Percentiles rank a stretch among this genome's conserved stretches.
Conservation (phyloP, 2,888 invertebrate genomes). For the Netelia fuscicornis region DNA sequence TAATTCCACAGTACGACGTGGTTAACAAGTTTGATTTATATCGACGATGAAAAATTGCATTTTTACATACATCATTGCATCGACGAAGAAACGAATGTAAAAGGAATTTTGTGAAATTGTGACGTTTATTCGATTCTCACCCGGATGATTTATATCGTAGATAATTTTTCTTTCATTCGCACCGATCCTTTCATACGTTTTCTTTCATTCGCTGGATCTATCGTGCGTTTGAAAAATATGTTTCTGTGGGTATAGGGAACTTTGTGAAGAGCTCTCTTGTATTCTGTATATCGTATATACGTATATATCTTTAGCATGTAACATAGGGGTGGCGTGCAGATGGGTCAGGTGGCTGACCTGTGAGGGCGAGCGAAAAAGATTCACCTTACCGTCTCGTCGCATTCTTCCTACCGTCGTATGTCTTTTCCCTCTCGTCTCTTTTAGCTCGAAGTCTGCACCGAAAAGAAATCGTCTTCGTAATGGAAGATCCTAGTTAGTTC, state of each 20-base stretch:
- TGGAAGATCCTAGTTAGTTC: conserved; percentile 24
- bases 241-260: conserved; percentile 30
- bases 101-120: background rate
- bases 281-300: background rate
- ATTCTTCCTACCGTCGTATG: conserved; percentile 63
- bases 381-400: conserved; percentile 75
- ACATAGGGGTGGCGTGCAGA: conserved; percentile 51
- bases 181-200: conserved; percentile 21
- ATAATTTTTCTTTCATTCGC: conserved; percentile 31
- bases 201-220: conserved; percentile 17
- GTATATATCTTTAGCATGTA: background rate
- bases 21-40: background rate
- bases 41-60: background rate
- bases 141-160: conserved; percentile 48
- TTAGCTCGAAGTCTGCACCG: background rate
- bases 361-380: conserved; percentile 74
- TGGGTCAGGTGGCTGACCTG: conserved; percentile 58
- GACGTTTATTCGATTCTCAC: conserved; percentile 20
- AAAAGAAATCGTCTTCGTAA: conserved; percentile 43
- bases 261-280: conserved; percentile 22
- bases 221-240: conserved; percentile 45
- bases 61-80: conserved; percentile 6
- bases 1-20: background rate
- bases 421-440: conserved; percentile 19
- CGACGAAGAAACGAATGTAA: conserved; percentile 2